Evolutionary conservation across 1,140 invertebrate species (phyloP).

Genomic region (Episyrphus balteatus): DNA sequence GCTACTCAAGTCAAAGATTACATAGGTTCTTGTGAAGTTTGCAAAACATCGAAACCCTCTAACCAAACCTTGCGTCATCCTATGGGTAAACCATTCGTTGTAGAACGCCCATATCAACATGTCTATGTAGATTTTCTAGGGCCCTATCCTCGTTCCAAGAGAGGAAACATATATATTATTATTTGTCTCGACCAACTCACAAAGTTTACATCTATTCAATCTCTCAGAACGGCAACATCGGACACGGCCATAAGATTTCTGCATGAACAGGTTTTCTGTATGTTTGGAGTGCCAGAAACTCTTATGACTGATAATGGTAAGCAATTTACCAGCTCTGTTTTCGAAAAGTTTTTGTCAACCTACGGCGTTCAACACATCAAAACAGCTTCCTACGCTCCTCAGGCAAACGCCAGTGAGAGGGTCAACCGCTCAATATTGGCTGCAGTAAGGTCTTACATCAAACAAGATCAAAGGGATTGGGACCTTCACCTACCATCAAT

Average conservation of each 20-base stretch:
- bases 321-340: background rate
- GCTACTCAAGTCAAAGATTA: background rate
- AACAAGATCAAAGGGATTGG: slow-evolving; percentile 3
- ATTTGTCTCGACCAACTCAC: slow-evolving; percentile 3
- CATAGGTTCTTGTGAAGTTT: slow-evolving; percentile 1
- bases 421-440: slow-evolving; percentile 4
- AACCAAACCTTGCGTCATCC: background rate
- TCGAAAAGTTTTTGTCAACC: background rate
- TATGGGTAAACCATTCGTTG: background rate
- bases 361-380: slow-evolving; percentile 2
- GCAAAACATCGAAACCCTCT: background rate
- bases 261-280: too few species aligned
- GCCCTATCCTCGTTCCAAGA: slow-evolving; percentile 1
- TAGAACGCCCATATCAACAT: background rate
- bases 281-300: background rate
- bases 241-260: background rate
- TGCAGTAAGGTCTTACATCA: slow-evolving; percentile 1
- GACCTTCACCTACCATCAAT: background rate
- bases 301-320: slow-evolving; percentile 2
- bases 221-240: background rate
- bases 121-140: slow-evolving; percentile 4
- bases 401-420: slow-evolving; percentile 1
- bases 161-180: slow-evolving; percentile 1
- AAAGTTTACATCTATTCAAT: background rate
- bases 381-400: slow-evolving; percentile 1